Base-by-base conservation (phyloP, 2,113 vertebrate species). In the Tautogolabrus adspersus region DNA sequence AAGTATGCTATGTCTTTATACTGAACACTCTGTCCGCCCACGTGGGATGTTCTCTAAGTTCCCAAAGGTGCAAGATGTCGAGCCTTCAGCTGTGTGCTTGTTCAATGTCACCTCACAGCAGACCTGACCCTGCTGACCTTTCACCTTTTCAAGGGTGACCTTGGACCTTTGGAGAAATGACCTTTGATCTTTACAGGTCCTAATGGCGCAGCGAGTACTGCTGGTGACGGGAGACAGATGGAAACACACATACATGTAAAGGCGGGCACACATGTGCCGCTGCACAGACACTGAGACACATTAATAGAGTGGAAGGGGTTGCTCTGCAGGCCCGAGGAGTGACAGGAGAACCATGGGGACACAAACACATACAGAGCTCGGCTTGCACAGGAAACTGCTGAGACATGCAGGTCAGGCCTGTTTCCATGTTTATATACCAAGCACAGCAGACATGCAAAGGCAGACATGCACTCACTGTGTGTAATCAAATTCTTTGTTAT, bases 381-480 rank as follows among this genome's bases (percentile, higher is more conserved):
- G 77, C 87, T 89, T 72, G 88, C 85, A 90, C 91, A 92, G 90
- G 90, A 92, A 93, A 90, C 89, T 89, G 87, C 89, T 92, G 88
- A 93, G 89, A 93, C 89, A 83, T 75, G 84, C 86, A 82, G 90
- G 75, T 91, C 87, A 87, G 78, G 87, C 87, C 88, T 85, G 84
- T 66, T 92, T 82, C 89, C 82, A 85, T 86, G 85, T 89, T 88
- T 92, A 87, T 89, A 74, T 74, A 87, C 73, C 73, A 21, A 77
- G 70, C 82, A 88, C 23, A 77, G 70, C 82, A 89, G 88, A 77
- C 89, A 67, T 55, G 75, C 72, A 82, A 75, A 66, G 54, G 64
- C 72, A 75, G 22, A 44, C 42, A 57, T 61, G 63, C 75, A 80
- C 46, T 70, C 76, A n/a, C 18, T 47, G 37, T 59, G 56, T 72